These are phyloP conservation scores for Crax fasciolata DNA, from an alignment of 2,797 vertebrate species.

Conservation along the genomic window DNA sequence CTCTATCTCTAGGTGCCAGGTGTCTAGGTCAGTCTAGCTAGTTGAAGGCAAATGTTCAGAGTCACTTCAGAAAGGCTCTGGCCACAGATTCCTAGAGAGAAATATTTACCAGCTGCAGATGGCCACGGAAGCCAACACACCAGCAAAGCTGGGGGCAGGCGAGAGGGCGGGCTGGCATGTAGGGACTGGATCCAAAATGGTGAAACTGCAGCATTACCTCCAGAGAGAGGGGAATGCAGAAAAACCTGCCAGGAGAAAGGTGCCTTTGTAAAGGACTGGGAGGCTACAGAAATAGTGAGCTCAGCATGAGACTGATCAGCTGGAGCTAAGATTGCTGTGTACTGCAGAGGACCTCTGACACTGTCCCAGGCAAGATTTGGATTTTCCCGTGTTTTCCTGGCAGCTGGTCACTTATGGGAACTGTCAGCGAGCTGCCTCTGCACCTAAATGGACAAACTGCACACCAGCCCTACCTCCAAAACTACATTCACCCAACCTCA, in stretches of 20 bases:
- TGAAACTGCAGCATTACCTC: not conserved
- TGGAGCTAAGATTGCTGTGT: not conserved
- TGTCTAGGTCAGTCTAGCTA: accelerated
- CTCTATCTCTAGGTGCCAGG: not conserved
- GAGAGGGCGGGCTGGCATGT: not conserved
- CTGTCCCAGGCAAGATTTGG: not conserved
- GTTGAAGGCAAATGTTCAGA: not conserved
- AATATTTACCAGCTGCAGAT: not conserved
- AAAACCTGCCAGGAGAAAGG: not conserved
- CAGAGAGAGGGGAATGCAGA: not conserved
- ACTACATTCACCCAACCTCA: accelerated
- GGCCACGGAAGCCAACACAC: not conserved
- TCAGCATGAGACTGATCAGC: not conserved
- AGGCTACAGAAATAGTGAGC: not conserved
- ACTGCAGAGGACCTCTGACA: not conserved
- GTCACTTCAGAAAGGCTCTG: not conserved
- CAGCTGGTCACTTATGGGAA: not conserved
- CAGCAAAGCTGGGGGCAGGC: not conserved
- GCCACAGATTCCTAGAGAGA: not conserved
- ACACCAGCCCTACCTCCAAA: not conserved
- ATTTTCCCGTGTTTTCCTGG: not conserved
- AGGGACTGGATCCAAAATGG: not conserved
- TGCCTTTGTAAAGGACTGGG: not conserved
- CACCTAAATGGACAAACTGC: not conserved
- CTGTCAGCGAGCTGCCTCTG: not conserved